These are phyloP conservation scores for Malachius bipustulatus DNA, from an alignment of 2,888 invertebrate species.

Conservation along the genomic window DNA sequence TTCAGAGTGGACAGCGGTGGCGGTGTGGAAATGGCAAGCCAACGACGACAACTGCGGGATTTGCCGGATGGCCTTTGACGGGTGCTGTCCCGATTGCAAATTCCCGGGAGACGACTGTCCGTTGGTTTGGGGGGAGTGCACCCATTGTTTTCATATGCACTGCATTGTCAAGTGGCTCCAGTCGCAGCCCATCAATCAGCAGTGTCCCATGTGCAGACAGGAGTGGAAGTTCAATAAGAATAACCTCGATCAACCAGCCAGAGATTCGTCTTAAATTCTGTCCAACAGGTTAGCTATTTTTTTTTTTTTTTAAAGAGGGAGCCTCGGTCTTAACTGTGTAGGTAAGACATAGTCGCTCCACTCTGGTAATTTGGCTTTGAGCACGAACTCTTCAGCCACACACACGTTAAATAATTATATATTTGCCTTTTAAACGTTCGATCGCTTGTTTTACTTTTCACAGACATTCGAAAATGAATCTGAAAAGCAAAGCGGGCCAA, in stretches of 20 bases:
- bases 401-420: too few relatives aligned
- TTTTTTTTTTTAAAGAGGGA: too few relatives aligned
- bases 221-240: conserved; percentile 95
- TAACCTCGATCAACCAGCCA: conserved; percentile 31
- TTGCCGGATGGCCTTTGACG: conserved; percentile 98
- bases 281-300: too few relatives aligned
- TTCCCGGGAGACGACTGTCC: conserved; percentile 97
- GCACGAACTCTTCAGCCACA: too few relatives aligned
- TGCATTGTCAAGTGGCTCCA: conserved; percentile 99
- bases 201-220: conserved; percentile 95
- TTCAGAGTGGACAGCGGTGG: conserved; percentile 85
- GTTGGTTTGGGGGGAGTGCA: conserved; percentile 95
- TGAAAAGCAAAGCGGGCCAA: too few relatives aligned
- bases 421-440: too few relatives aligned
- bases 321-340: too few relatives aligned
- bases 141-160: conserved; percentile 99
- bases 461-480: too few relatives aligned
- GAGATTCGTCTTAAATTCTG: too few relatives aligned
- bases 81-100: conserved; percentile 95
- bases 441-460: too few relatives aligned
- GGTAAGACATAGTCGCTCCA: too few relatives aligned
- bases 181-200: conserved; percentile 75
- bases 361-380: too few relatives aligned
- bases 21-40: conserved; percentile 98
- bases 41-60: conserved; percentile 99